phyloP scores from a whole-genome alignment of 35 echinoderm and acorn worm species.

The Apostichopus californicus region DNA sequence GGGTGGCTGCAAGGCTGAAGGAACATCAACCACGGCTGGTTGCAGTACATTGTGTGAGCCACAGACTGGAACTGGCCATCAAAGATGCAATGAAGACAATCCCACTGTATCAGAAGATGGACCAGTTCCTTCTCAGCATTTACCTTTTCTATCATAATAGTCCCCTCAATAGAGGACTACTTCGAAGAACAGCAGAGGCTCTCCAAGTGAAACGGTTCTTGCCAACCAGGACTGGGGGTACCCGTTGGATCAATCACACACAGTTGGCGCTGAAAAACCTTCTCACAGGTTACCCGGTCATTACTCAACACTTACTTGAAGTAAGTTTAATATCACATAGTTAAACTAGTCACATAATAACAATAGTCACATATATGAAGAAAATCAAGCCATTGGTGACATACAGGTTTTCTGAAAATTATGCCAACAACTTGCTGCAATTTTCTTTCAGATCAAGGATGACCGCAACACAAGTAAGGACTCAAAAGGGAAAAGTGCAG shows the following conservation, averaged over 20 bases:
- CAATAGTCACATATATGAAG: too few species aligned
- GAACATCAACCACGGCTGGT: slow-evolving; percentile 3
- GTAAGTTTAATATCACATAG: too few species aligned
- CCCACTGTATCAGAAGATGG: slow-evolving; percentile 19
- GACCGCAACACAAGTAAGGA: not conserved
- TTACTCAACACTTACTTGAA: slow-evolving; percentile 4
- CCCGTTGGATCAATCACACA: slow-evolving; percentile 48
- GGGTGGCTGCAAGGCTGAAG: slow-evolving; percentile 33
- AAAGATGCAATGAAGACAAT: slow-evolving; percentile 27
- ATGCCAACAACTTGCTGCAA: too few species aligned
- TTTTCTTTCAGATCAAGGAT: too few species aligned
- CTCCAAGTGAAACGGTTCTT: slow-evolving; percentile 20
- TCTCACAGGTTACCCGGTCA: slow-evolving; percentile 8
- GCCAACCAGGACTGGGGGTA: slow-evolving; percentile 42
- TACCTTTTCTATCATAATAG: slow-evolving; percentile 49
- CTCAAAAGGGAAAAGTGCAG: slow-evolving; percentile 3
- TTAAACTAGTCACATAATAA: too few species aligned
- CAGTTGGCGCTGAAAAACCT: slow-evolving; percentile 6
- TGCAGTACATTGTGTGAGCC: slow-evolving; percentile 33
- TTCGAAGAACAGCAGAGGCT: slow-evolving; percentile 23
- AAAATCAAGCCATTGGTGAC: too few species aligned
- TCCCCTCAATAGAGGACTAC: slow-evolving; percentile 35
- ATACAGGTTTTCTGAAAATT: too few species aligned
- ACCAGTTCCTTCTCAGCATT: slow-evolving; percentile 30
- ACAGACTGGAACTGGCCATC: slow-evolving; percentile 42